Evolutionary conservation across 2,888 invertebrate genomes (phyloP).

Genomic region (Amiota communis): DNA sequence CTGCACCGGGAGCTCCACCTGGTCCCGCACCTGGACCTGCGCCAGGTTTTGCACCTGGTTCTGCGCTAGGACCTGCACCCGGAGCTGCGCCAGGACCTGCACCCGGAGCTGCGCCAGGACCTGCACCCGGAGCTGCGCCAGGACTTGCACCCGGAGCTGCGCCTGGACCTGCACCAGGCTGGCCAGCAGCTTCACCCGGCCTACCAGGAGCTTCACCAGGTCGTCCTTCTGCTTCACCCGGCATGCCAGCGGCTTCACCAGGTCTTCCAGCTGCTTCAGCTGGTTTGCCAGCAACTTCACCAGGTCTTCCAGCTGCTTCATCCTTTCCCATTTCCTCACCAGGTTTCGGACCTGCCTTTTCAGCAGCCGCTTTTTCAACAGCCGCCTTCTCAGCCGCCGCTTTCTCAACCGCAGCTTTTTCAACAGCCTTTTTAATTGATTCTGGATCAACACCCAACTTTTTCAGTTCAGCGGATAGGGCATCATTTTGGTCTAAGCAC

Average conservation of each 20-base stretch:
- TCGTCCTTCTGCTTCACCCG: too few relatives aligned
- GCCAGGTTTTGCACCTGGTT: background rate
- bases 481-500: constrained; percentile 52
- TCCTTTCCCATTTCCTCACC: background rate
- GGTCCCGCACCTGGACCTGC: background rate
- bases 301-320: background rate
- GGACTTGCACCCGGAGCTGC: too few relatives aligned
- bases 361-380: too few relatives aligned
- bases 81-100: background rate
- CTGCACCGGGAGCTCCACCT: background rate
- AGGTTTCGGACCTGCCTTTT: background rate
- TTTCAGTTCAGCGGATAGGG: constrained; percentile 38
- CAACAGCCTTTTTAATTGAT: constrained; percentile 23
- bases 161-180: background rate
- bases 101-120: background rate
- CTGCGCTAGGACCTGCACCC: background rate
- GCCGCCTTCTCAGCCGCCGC: background rate
- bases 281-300: background rate
- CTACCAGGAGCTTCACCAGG: background rate
- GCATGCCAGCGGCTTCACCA: too few relatives aligned
- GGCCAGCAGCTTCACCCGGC: background rate
- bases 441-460: constrained; percentile 49
- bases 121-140: background rate
- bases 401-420: background rate
- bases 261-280: background rate